Conservation (phyloP, 2,113 vertebrate species). For the Brevimyrus niger region DNA sequence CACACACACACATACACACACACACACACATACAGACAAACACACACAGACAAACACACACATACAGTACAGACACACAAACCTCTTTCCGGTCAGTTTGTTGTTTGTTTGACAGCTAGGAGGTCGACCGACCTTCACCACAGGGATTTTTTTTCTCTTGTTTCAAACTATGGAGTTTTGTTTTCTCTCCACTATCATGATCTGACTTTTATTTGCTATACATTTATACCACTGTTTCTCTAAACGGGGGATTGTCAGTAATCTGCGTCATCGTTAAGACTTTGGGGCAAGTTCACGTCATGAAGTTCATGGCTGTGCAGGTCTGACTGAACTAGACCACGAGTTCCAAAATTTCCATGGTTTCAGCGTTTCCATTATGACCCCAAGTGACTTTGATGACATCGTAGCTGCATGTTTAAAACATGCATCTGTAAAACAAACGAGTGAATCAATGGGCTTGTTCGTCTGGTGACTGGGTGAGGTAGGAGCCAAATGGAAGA, state of each 20-base stretch:
- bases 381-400: not conserved
- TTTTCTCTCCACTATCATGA: not conserved
- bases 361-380: not conserved
- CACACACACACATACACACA: no score
- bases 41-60: not conserved
- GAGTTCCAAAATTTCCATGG: not conserved
- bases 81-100: not conserved
- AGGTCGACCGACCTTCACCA: not conserved
- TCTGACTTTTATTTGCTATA: not conserved
- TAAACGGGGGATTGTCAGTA: not conserved
- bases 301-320: not conserved
- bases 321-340: not conserved
- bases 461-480: constrained; percentile 32
- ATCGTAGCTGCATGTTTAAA: not conserved
- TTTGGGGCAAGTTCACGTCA: not conserved
- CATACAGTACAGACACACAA: not conserved
- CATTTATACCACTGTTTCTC: not conserved
- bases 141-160: not conserved
- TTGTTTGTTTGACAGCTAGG: not conserved
- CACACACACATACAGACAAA: no score
- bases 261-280: not conserved
- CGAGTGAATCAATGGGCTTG: not conserved
- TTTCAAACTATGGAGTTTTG: not conserved
- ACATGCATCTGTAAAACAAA: not conserved
- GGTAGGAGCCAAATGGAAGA: constrained; percentile 48